Evolutionary conservation across 2,113 vertebrate genomes (phyloP), one percentile per base, ranked within the genome.

Genomic region (Gymnocephalus cernua): DNA sequence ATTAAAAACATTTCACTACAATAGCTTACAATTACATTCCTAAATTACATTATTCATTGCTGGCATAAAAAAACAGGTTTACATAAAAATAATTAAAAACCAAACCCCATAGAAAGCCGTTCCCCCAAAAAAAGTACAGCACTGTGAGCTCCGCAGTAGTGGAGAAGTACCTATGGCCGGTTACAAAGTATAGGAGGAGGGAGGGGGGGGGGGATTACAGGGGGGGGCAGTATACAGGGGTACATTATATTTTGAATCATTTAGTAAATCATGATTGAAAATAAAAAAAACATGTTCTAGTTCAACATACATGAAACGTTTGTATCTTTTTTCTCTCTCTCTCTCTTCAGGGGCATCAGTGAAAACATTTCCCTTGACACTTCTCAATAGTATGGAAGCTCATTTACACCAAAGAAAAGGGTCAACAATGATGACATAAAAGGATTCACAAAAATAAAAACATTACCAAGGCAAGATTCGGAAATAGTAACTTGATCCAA

Each of bases 131-230:
- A 89, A 86, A 88, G 54, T 82, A 91, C 86, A 92, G 90, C 89
- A 92, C 81, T 47, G 72, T 89, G 81, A 84, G 86, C 77, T 93
- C 58, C 3, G 85, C 86, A 86, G 90, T 88, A 93, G 91, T 90
- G 93, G 93, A 76, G 90, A 94, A 95, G 95, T 96, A 97, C 97
- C 95, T 95, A 91, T 91, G 84, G 93, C 93, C 93, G 93, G 62
- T 78, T 64, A 62, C 18, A 50, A n/a, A 16, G 67, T 73, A 78
- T 61, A 65, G n/a, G n/a, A n/a, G n/a, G 74, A 25, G 32, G 88
- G 91, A 91, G 87, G 83, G 62, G 87, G 84, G 92, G 87, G 89
- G 91, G 91, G 65, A n/a, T n/a, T n/a, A n/a, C n/a, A n/a, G 87
- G 84, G 92, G 87, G 89, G 91, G 91, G 65, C 82, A 95, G 95